Percentiles rank a stretch among this genome's conserved stretches.
Conservation (phyloP, 2,888 invertebrate species). For the Nasonia oneida region DNA sequence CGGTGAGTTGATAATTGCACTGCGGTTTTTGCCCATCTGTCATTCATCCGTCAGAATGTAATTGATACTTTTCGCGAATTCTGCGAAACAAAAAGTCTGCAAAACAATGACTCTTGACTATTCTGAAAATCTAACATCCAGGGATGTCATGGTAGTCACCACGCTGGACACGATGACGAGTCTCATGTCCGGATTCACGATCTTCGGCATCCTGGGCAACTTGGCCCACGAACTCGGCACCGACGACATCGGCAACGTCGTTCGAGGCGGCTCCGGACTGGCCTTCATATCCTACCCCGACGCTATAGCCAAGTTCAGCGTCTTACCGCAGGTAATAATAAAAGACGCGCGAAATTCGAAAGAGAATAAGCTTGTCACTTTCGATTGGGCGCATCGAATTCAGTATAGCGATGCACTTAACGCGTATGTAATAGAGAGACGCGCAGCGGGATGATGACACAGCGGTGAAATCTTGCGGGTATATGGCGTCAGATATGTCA, state of each 20-base stretch:
- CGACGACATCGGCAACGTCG: conserved; percentile 84
- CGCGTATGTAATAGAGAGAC: neutral
- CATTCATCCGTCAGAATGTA: neutral
- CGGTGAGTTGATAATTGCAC: conserved; percentile 75
- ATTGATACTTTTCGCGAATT: neutral
- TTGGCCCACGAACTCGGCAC: conserved; percentile 85
- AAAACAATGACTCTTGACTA: neutral
- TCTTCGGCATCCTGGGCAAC: conserved; percentile 92
- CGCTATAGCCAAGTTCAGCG: conserved; percentile 88
- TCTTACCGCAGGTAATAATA: conserved; percentile 83
- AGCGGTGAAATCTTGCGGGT: conserved; percentile 25
- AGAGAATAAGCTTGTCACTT: neutral
- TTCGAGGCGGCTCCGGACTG: conserved; percentile 88
- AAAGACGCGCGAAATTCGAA: neutral
- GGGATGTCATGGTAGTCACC: conserved; percentile 89
- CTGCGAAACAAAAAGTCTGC: neutral
- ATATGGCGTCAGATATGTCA: neutral
- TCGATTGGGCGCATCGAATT: neutral
- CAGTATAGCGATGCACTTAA: neutral
- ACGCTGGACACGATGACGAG: conserved; percentile 92
- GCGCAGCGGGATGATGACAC: conserved; percentile 24
- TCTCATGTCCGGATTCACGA: conserved; percentile 89
- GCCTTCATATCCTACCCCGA: conserved; percentile 94
- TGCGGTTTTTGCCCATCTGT: neutral
- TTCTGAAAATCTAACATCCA: conserved; percentile 51